Conservation (phyloP, 1,140 invertebrate genomes). For the Anagrus nilaparvatae region DNA sequence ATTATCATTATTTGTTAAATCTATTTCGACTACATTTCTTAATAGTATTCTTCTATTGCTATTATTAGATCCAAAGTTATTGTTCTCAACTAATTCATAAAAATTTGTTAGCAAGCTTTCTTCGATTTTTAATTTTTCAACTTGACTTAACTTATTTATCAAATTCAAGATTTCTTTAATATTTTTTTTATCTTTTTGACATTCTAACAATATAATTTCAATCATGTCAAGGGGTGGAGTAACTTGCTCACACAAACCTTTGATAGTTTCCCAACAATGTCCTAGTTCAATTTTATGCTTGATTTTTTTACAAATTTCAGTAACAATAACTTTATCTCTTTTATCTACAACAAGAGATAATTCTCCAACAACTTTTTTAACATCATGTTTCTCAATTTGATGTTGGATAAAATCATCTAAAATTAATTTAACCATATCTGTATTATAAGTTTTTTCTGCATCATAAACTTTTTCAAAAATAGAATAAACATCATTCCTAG, state of each 20-base stretch:
- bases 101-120: neutral
- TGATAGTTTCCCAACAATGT: slow-evolving; percentile 11
- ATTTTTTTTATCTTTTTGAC: slow-evolving; percentile 7
- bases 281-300: slow-evolving; percentile 6
- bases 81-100: no score
- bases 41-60: no score
- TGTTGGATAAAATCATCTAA: neutral
- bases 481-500: neutral
- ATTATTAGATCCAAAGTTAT: no score
- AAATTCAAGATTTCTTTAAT: slow-evolving; percentile 8
- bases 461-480: slow-evolving; percentile 8
- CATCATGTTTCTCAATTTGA: neutral
- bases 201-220: slow-evolving; percentile 6
- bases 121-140: slow-evolving; percentile 1
- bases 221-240: slow-evolving; percentile 8
- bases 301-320: neutral
- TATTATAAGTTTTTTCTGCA: neutral
- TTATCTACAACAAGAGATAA: neutral
- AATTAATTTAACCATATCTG: neutral
- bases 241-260: neutral
- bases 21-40: no score
- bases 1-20: no score
- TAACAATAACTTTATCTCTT: neutral
- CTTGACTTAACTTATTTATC: slow-evolving; percentile 5
- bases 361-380: slow-evolving; percentile 4